Evolutionary conservation across 2,113 vertebrate genomes (phyloP), one percentile per base, ranked within the genome.

Genomic region (Oncorhynchus masou): DNA sequence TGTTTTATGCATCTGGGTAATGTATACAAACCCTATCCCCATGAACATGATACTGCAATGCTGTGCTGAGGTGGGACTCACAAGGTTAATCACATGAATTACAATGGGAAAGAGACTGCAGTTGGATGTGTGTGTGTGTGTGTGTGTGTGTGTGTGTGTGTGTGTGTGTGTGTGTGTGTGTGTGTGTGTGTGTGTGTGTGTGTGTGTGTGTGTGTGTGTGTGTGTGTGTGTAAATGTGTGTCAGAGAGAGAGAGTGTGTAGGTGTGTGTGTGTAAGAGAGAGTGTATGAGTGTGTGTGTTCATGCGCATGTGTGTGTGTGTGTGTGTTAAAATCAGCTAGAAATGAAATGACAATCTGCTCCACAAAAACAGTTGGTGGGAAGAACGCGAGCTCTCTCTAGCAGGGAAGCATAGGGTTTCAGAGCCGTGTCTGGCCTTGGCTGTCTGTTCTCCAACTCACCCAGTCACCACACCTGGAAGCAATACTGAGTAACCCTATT

Each of bases 51-150:
- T 84, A 39, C 79, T 19, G 51, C 51, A 54, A 16, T 31, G 3
- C 70, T 59, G 48, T 29, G 49, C 65, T 39, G 73, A 62, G 31
- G 24, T n/a, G 71, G 25, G 74, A 71, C 45, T 68, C 62, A 45
- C 29, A 64, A 79, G 79, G 79, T 84, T 79, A 84, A 84, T 81
- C 76, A 34, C 74, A 69, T 74, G 79, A 81, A 72, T 72, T 74
- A 77, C 64, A 51, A 69, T 0, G 57, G 51, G 34, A 22, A 49
- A 29, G 71, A 62, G 66, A 71, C 60, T 1, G 45, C 51, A 75
- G 34, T 19, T 51, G 22, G 71, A 68, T 15, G 51, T 19, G 51
- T 54, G 51, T 19, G 51, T 54, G 13, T 19, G 51, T 54, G 51
- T 54, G 51, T 64, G 51, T 54, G 12, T 19, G 16, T 54, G 51